Evolutionary conservation across 2,888 invertebrate genomes (phyloP).

Genomic region (Pyrrhosoma nymphula): DNA sequence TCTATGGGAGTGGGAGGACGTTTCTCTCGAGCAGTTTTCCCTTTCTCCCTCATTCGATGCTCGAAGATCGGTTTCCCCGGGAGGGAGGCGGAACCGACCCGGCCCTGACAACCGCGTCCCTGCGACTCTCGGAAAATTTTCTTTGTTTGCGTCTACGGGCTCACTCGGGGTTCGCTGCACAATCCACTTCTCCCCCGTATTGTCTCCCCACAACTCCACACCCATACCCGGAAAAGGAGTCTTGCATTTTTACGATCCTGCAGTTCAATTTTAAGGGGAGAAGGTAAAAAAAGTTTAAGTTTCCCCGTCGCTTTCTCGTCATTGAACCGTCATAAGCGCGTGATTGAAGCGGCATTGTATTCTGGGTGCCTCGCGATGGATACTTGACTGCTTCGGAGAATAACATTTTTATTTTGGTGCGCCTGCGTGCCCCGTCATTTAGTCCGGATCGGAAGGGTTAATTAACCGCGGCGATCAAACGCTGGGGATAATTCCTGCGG

Average conservation of each 20-base stretch:
- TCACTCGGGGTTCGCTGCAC: not conserved
- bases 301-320: not conserved
- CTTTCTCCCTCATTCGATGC: too few relatives aligned
- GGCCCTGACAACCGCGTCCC: not conserved
- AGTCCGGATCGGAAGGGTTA: not conserved
- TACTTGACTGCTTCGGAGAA: not conserved
- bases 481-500: not conserved
- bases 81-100: not conserved
- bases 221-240: not conserved
- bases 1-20: not conserved
- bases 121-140: not conserved
- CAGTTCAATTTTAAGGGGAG: not conserved
- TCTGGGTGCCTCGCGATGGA: not conserved
- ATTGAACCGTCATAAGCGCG: not conserved
- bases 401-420: not conserved
- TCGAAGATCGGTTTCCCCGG: too few relatives aligned
- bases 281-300: not conserved
- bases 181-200: not conserved
- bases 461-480: not conserved
- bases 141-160: not conserved
- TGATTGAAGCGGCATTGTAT: not conserved
- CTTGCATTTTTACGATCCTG: not conserved
- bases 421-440: not conserved
- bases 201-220: not conserved
- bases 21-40: not conserved